Evolutionary conservation across 64 coral and sea anemone species (phyloP), one percentile per base, ranked within the genome.

Genomic region (Cladopsammia gracilis): DNA sequence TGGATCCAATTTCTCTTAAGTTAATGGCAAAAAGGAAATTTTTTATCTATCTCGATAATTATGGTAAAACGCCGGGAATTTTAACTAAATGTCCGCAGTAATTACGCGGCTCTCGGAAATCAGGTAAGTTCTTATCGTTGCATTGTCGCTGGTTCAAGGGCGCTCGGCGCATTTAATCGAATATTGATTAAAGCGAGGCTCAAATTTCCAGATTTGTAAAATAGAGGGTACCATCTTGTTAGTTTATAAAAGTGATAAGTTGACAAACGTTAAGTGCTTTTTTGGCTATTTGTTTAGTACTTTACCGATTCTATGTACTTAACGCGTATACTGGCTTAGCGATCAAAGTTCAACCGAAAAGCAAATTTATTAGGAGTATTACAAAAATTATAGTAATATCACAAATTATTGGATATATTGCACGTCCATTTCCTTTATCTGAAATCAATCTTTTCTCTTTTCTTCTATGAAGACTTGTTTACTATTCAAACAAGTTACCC

Each of bases 1-100:
- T 65, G 42, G 79, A 48, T 83, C 79, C 59, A 83, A 20, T 83
- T 83, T 83, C 79, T 64, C 42, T 46, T 18, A 20, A 83, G 79
- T 65, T 83, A 83, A 83, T 64, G 19, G 26, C 10, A 26, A 23
- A 48, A n/a, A 83, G 60, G 58, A 46, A 65, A 81, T 14, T 15
- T 83, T 83, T 54, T 6, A 83, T 34, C 42, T 65, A 65, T 83
- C 64, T 66, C 18, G 60, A 43, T 83, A 83, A 83, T 83, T 64
- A 66, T 13, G 42, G 42, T 20, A 48, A 83, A 83, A 62, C 26
- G 57, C 78, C 57, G 78, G 78, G 78, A 43, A 42, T 44, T 47
- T 75, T 43, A 81, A 83, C 42, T 64, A 65, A 83, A 64, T 83
- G 60, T 16, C 25, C 58, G 42, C 58, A 62, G 44, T 83, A 83